These are phyloP conservation scores for Epinephelus coioides DNA, from an alignment of 2,797 vertebrate genomes.

Conservation along the genomic window DNA sequence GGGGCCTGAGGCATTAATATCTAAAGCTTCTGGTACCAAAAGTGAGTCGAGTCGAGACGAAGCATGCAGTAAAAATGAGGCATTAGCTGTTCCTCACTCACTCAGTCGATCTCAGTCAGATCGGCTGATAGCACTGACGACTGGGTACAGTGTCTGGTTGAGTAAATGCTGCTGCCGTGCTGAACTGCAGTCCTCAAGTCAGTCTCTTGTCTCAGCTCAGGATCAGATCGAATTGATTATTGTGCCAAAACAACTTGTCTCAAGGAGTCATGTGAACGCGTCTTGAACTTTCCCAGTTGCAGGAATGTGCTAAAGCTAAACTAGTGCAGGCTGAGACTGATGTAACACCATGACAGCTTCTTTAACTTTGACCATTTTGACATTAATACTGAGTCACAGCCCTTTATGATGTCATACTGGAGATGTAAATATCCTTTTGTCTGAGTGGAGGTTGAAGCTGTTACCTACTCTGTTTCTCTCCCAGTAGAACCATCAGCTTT, in stretches of 20 bases:
- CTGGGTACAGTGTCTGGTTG: slow-evolving; percentile 12
- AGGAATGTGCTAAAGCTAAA: neutral
- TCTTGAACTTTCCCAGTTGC: neutral
- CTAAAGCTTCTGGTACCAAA: no score
- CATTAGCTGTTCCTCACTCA: neutral
- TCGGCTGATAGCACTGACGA: slow-evolving; percentile 44
- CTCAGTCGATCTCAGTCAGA: slow-evolving; percentile 16
- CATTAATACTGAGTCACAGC: neutral
- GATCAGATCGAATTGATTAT: slow-evolving; percentile 27
- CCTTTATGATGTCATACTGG: neutral
- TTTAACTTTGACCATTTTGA: neutral
- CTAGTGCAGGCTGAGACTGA: neutral
- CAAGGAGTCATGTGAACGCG: slow-evolving; percentile 27
- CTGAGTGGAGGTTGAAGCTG: neutral
- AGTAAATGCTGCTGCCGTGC: neutral
- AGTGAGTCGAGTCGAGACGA: no score
- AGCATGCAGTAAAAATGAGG: neutral
- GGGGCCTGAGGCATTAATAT: no score
- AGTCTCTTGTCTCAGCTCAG: slow-evolving; percentile 28
- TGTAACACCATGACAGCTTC: neutral
- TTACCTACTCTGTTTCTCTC: neutral
- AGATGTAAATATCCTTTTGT: neutral
- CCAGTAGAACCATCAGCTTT: neutral
- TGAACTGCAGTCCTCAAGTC: neutral
- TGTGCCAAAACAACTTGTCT: neutral